These are phyloP conservation scores for Catostylus mosaicus DNA, from an alignment of 30 jellyfish, hydroid and myxozoan genomes.

Conservation along the genomic window DNA sequence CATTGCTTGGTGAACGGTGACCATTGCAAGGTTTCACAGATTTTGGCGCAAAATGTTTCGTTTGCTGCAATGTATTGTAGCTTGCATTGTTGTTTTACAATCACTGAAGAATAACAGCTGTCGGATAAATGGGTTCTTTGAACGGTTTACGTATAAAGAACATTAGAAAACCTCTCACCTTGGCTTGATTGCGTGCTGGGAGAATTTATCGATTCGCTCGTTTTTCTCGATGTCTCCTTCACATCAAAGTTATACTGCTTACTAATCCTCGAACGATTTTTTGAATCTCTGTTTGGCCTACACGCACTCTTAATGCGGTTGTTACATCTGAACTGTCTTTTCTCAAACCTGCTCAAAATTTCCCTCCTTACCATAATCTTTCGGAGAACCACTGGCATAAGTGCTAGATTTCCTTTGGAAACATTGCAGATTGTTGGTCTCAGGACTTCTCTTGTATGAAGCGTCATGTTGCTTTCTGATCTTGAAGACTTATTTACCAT, in stretches of 20 bases:
- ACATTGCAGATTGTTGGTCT: conserved; percentile 65
- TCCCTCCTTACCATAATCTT: conserved; percentile 15
- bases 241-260: not conserved
- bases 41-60: no score
- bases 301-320: not conserved
- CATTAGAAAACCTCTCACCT: not conserved
- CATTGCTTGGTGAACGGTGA: no score
- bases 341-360: not conserved
- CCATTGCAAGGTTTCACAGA: no score
- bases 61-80: no score
- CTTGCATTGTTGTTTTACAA: no score
- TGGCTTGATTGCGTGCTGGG: not conserved
- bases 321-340: not conserved
- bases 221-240: no score
- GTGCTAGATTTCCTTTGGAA: conserved; percentile 50
- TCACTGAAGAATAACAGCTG: no score
- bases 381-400: conserved; percentile 35
- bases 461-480: conserved; percentile 33
- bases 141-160: no score
- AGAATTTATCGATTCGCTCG: not conserved
- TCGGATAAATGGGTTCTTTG: no score
- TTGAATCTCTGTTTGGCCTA: not conserved
- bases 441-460: conserved; percentile 30
- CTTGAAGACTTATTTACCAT: conserved; percentile 36
- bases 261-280: not conserved